Base-by-base conservation (phyloP, 2,113 vertebrate species). In the Ptyas mucosa region DNA sequence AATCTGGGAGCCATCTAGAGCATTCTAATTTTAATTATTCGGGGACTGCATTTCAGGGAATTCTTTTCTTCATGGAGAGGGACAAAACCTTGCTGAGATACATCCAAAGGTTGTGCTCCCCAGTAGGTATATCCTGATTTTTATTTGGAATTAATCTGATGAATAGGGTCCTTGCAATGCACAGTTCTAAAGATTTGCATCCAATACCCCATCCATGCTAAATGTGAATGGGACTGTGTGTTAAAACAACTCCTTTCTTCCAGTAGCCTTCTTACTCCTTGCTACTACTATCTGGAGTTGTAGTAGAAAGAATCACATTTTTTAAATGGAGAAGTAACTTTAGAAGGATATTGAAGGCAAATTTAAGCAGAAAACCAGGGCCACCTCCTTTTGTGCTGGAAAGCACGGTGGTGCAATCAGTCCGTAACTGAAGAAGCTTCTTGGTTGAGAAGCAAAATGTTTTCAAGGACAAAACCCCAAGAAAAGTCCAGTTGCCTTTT, bases 1-100 rank as follows among this genome's bases (percentile, higher is more conserved):
- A 97, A 97, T 96, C 97, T 97, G 97, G 95, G 97, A 97, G 90
- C 95, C 95, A 97, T 96, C 98, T 95, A 94, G 90, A 95, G 97
- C 93, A 96, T 97, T 96, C 96, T 96, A 97, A 97, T 97, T 97
- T 97, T 96, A 97, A 97, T 97, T 96, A 97, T 95, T 93, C 94
- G 87, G 90, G 85, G 94, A 54, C 88, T 96, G 90, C 95, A 93
- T 95, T 96, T 95, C 92, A 95, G 69, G 88, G 87, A 54, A 94
- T 64, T 86, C 92, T 95, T 95, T 87, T 93, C 92, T 95, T 94
- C 94, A 90, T 1, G 61, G 87, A 95, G 93, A 93, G 94, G 94
- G 96, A 95, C 90, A 96, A 96, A 96, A 94, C 26, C 69, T 87
- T 93, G 26, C 26, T 0, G 34, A 85, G 26, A 89, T 49, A n/a